Base-by-base conservation (phyloP, 2,888 invertebrate genomes). In the Pomacea canaliculata region DNA sequence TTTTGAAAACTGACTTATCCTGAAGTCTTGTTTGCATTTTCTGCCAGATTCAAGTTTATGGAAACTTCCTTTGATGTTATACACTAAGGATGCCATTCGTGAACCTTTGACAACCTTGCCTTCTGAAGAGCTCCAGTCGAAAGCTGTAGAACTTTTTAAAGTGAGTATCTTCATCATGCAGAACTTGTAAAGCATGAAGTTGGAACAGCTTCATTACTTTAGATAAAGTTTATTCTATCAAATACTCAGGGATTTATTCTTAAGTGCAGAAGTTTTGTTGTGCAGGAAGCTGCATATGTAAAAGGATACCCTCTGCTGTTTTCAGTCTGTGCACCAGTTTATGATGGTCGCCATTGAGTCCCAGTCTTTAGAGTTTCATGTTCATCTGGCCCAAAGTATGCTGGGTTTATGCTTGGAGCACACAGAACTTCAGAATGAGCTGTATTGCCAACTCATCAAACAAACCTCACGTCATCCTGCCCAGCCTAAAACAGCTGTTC, bases 301-400 rank as follows among this genome's bases (percentile, higher is more conserved):
- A 56, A 56, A 56, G 16, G 51, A 56, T 56, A 16, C 16, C 51
- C 8, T 56, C 16, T 10, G 12, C 23, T 63, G n/a, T 63, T 63
- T 63, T 71, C 92, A 97, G 96, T 96, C 97, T 91, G 95, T 97
- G 83, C 97, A 98, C 90, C 93, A 98, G 83, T 99, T 98, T 92
- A 97, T 96, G 94, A 97, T 97, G 7, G 97, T 98, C 81, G 95
- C 96, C 68, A 96, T 99, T 84, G 97, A 98, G 96, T 97, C 75
- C 96, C 97, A 89, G 96, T 78, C 82, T 10, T 78, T 98, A 86
- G 98, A 99, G 92, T 97, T 98, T 92, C 98, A 99, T 92, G 97
- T 99, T 87, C 96, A 96, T 79, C 93, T 99, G 79, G 98, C 98
- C 23, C 98, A 98, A 93, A 97, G 97, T 91, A 96, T 98, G 59